phyloP scores from a whole-genome alignment of 2,888 invertebrate genomes.

The Lacanobia wlatinum region DNA sequence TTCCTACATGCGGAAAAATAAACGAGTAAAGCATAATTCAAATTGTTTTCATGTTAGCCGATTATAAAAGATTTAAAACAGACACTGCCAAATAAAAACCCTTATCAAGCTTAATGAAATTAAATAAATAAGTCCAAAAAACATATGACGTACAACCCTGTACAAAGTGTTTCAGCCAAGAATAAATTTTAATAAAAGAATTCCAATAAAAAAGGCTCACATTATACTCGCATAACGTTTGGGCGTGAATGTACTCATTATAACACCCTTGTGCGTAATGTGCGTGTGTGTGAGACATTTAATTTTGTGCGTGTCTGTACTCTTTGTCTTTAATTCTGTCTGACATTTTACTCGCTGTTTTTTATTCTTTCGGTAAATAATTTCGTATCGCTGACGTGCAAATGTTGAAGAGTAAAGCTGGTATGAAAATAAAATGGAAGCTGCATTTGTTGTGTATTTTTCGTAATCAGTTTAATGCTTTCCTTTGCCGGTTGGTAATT shows the following conservation, averaged over 20 bases:
- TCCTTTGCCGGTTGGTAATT: not conserved
- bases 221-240: slow-evolving; percentile 47
- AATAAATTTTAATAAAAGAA: slow-evolving; percentile 52
- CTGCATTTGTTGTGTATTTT: not conserved
- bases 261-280: slow-evolving; percentile 23
- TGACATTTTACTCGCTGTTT: slow-evolving; percentile 31
- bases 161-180: slow-evolving; percentile 27
- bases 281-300: slow-evolving; percentile 31
- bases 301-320: slow-evolving; percentile 51
- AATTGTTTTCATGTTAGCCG: slow-evolving; percentile 25
- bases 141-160: slow-evolving; percentile 29
- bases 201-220: slow-evolving; percentile 48
- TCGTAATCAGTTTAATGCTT: slow-evolving; percentile 1
- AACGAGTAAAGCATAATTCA: not conserved
- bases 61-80: slow-evolving; percentile 35
- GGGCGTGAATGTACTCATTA: slow-evolving; percentile 62
- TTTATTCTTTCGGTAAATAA: slow-evolving; percentile 27
- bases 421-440: slow-evolving; percentile 13
- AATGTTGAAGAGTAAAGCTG: slow-evolving; percentile 30
- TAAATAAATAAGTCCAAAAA: slow-evolving; percentile 30
- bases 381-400: slow-evolving; percentile 18
- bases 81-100: slow-evolving; percentile 29
- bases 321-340: slow-evolving; percentile 51
- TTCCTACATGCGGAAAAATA: not conserved
- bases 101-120: slow-evolving; percentile 40